Evolutionary conservation across 2,113 vertebrate species (phyloP).

Genomic region (Coptodon rendalli): DNA sequence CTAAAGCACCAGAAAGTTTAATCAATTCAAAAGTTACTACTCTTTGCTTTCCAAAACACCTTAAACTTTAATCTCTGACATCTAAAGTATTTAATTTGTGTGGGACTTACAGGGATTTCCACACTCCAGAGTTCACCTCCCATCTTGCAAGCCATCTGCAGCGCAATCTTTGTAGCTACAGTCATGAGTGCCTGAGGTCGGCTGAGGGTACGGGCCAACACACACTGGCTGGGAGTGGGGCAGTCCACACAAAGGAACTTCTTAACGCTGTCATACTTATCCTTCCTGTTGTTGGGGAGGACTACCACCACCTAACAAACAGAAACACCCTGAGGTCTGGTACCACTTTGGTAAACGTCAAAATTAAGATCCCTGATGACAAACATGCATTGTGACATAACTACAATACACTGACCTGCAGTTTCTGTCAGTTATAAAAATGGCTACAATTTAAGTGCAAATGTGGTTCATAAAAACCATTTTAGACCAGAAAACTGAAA

Average conservation of each 20-base stretch:
- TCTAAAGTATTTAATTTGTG: neutral
- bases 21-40: neutral
- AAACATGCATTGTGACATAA: no score
- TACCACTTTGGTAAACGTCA: neutral
- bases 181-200: conserved; percentile 80
- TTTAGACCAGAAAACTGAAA: neutral
- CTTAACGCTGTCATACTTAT: conserved; percentile 90
- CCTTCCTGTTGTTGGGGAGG: conserved; percentile 83
- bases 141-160: conserved; percentile 97
- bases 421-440: neutral
- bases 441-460: neutral
- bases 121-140: conserved; percentile 94
- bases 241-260: conserved; percentile 91
- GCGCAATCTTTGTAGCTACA: conserved; percentile 86
- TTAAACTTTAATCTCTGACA: neutral
- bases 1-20: neutral
- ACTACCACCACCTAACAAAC: conserved; percentile 82
- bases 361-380: neutral
- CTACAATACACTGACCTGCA: neutral
- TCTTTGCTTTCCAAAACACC: neutral
- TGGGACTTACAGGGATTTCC: conserved; percentile 84
- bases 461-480: neutral
- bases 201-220: conserved; percentile 81
- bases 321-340: neutral
- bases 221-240: conserved; percentile 91